These are phyloP conservation scores for Naja naja DNA, from an alignment of 2,113 vertebrate genomes.

Conservation along the genomic window DNA sequence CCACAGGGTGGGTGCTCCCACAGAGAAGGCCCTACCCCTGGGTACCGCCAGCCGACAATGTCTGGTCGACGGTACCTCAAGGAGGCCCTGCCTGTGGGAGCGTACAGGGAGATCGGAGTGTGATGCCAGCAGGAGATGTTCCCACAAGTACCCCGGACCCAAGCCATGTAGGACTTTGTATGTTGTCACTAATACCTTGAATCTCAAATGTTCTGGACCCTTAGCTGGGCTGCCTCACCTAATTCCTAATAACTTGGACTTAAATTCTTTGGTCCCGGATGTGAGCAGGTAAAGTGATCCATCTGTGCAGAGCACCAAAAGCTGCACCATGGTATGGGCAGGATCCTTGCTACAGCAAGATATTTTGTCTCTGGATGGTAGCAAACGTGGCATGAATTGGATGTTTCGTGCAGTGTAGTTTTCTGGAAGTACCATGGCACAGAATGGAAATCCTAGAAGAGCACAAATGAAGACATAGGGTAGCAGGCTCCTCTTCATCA, in stretches of 20 bases:
- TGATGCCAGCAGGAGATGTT: too few relatives aligned
- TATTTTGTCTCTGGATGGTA: conserved; percentile 19
- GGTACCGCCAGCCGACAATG: too few relatives aligned
- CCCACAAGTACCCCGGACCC: too few relatives aligned
- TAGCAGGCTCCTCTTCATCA: neutral
- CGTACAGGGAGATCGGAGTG: too few relatives aligned
- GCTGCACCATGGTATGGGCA: conserved; percentile 48
- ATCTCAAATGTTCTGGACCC: neutral
- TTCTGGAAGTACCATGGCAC: conserved; percentile 67
- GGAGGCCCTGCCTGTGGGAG: too few relatives aligned
- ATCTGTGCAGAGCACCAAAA: conserved; percentile 75
- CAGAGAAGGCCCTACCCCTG: too few relatives aligned
- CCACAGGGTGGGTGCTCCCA: too few relatives aligned
- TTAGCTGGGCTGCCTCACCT: conserved; percentile 64
- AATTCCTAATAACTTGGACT: conserved; percentile 56
- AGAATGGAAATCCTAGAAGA: conserved; percentile 73
- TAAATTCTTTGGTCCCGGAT: conserved; percentile 34
- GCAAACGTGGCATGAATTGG: conserved; percentile 69
- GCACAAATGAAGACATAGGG: neutral
- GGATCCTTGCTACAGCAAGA: conserved; percentile 1
- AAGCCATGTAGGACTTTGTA: too few relatives aligned
- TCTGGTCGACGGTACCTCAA: too few relatives aligned
- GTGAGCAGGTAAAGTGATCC: conserved; percentile 72
- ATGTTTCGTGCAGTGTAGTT: conserved; percentile 66
- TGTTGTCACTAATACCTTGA: too few relatives aligned